Percentiles rank a stretch among this genome's conserved stretches.
Conservation (phyloP, 2,888 invertebrate species). For the Endotricha flammealis region DNA sequence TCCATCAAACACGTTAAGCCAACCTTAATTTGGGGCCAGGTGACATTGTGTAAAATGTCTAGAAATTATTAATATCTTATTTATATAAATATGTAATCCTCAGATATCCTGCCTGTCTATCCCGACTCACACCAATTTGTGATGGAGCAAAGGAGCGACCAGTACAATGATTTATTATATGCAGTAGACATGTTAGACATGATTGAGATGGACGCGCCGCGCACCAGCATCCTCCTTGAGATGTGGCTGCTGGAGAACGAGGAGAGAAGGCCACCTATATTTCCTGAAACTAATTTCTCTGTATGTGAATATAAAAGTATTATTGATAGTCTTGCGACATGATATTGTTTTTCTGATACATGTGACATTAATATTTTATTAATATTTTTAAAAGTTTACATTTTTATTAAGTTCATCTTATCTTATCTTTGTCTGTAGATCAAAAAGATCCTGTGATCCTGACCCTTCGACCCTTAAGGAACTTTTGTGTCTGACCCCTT, state of each 20-base stretch:
- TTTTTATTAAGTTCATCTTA: too few relatives aligned
- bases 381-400: too few relatives aligned
- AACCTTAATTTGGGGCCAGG: too few relatives aligned
- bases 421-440: too few relatives aligned
- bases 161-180: constrained; percentile 85
- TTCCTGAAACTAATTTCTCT: constrained; percentile 51
- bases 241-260: constrained; percentile 91
- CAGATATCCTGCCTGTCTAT: constrained; percentile 88
- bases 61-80: not conserved
- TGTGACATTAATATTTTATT: too few relatives aligned
- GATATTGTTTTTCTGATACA: too few relatives aligned
- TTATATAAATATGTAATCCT: constrained; percentile 3
- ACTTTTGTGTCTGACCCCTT: too few relatives aligned
- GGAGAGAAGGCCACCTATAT: constrained; percentile 54
- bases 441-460: too few relatives aligned
- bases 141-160: constrained; percentile 83
- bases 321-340: too few relatives aligned
- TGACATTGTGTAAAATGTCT: too few relatives aligned
- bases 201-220: constrained; percentile 80
- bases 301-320: constrained; percentile 32
- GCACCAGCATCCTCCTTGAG: constrained; percentile 82
- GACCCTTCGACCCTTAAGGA: too few relatives aligned
- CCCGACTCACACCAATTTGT: constrained; percentile 87
- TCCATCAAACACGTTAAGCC: too few relatives aligned
- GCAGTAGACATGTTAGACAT: constrained; percentile 83